A percentile compares a stretch with the other conserved stretches of the same genome.
phyloP scores from a whole-genome alignment of 2,888 invertebrate species.

The Drosophila incognita region DNA sequence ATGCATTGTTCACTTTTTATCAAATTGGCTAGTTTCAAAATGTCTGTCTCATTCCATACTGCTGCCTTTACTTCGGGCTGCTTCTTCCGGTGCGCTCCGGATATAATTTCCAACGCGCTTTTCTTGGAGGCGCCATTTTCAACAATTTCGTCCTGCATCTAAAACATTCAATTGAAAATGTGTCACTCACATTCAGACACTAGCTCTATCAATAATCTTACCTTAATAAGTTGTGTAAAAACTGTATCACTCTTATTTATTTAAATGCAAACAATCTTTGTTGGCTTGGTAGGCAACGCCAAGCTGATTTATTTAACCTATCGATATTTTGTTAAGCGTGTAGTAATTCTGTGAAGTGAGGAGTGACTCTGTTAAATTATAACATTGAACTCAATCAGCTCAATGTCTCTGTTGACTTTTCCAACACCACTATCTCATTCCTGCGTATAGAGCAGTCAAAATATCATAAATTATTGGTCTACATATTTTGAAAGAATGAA shows the following conservation, averaged over 20 bases:
- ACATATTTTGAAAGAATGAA: neutral
- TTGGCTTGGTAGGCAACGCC: neutral
- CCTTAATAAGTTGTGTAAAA: neutral
- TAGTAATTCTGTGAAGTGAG: neutral
- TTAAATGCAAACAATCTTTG: neutral
- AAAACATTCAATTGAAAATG: neutral
- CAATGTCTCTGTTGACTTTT: neutral
- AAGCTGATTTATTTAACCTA: neutral
- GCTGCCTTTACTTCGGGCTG: neutral
- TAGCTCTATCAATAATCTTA: neutral
- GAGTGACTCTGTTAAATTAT: neutral
- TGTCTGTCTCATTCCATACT: neutral
- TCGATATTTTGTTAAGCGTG: neutral
- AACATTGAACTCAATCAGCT: neutral
- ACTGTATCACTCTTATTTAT: neutral
- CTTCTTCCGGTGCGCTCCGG: neutral
- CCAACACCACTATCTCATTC: neutral
- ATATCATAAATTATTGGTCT: neutral
- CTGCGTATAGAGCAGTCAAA: neutral
- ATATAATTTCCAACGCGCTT: neutral
- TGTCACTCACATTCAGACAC: neutral
- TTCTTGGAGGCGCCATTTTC: neutral
- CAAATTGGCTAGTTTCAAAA: neutral
- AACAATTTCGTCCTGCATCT: constrained; percentile 1
- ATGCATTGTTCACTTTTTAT: constrained; percentile 4